These are phyloP conservation scores for Parotia lawesii DNA, from an alignment of 2,113 vertebrate genomes.

Conservation along the genomic window DNA sequence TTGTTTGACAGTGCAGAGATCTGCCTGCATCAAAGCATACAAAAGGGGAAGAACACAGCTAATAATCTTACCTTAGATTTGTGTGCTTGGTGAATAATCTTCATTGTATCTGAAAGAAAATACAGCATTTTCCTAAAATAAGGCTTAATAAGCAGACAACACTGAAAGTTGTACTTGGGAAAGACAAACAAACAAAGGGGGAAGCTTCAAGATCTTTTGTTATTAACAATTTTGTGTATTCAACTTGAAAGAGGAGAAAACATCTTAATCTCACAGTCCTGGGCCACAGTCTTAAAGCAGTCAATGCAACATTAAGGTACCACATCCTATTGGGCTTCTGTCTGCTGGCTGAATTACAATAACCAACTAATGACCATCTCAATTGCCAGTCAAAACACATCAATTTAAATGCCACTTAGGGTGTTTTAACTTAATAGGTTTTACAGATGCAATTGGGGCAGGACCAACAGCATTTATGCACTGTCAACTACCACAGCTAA, in stretches of 20 bases:
- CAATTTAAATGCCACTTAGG: slow-evolving; percentile 9
- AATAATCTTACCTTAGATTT: slow-evolving; percentile 85
- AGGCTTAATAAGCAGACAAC: not conserved
- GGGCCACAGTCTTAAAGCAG: not conserved
- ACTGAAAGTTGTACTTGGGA: not conserved
- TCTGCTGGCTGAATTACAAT: not conserved
- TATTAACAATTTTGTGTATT: not conserved
- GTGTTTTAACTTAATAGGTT: not conserved
- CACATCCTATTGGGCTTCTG: not conserved
- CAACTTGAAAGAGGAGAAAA: not conserved
- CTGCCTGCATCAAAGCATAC: not conserved
- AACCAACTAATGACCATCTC: not conserved
- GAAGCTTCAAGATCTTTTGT: not conserved
- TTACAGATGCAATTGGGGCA: not conserved
- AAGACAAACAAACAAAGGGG: not conserved
- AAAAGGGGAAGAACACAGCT: not conserved
- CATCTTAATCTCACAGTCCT: not conserved
- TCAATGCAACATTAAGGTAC: not conserved
- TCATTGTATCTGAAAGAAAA: slow-evolving; percentile 87
- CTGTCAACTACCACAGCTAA: not conserved
- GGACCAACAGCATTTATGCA: not conserved
- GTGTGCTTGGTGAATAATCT: slow-evolving; percentile 92
- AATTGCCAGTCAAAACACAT: not conserved
- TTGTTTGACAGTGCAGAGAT: not conserved
- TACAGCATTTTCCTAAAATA: not conserved